These are phyloP conservation scores for Rhadina sibilatrix DNA, from an alignment of 2,113 vertebrate species.

Conservation along the genomic window DNA sequence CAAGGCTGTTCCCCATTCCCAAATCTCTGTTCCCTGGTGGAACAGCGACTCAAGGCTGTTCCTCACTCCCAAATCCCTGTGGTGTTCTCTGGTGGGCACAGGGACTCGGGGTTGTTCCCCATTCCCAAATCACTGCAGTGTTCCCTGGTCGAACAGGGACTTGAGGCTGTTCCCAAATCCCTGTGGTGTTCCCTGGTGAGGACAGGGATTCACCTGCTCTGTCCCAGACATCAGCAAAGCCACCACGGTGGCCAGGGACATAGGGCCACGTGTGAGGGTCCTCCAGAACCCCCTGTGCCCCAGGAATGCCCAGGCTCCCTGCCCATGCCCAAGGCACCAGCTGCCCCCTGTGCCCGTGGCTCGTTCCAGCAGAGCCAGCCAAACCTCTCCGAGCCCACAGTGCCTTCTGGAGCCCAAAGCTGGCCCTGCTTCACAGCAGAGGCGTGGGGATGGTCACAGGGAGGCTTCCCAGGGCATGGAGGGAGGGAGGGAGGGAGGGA, in stretches of 20 bases:
- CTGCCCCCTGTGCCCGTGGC: background rate
- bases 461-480: background rate
- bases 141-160: background rate
- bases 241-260: accelerated
- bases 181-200: background rate
- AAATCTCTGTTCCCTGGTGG: background rate
- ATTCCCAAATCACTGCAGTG: background rate
- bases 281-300: background rate
- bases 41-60: background rate
- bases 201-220: background rate
- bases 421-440: background rate
- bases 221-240: background rate
- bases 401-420: background rate
- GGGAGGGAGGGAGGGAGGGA: background rate
- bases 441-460: background rate
- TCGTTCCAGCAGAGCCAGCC: background rate
- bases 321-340: background rate
- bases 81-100: background rate
- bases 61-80: background rate
- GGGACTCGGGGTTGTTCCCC: background rate
- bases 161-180: background rate
- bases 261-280: accelerated
- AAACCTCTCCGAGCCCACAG: background rate
- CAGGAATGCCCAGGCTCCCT: background rate
- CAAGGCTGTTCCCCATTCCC: background rate